These are phyloP conservation scores for Gnathonemus longibarbis DNA, from an alignment of 2,113 vertebrate genomes.

Conservation along the genomic window DNA sequence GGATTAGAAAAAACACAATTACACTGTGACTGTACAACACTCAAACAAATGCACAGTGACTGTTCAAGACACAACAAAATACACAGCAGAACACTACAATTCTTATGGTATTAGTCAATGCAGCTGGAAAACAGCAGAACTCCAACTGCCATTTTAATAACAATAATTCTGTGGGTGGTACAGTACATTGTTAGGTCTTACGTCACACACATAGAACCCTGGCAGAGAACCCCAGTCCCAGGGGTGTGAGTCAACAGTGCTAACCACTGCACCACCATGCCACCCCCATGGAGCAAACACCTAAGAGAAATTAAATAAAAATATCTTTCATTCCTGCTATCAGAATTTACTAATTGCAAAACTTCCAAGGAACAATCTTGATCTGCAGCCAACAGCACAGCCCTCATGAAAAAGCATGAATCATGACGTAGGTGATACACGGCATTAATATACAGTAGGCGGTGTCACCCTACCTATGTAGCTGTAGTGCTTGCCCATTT, in stretches of 20 bases:
- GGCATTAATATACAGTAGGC: neutral
- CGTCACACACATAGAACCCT: neutral
- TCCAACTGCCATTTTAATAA: neutral
- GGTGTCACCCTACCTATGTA: slow-evolving; percentile 54
- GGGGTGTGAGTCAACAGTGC: neutral
- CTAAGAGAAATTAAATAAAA: neutral
- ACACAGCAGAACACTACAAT: neutral
- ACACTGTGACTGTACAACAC: neutral
- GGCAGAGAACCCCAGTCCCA: neutral
- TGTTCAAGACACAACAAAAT: neutral
- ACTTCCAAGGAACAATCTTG: neutral
- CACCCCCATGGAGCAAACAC: neutral
- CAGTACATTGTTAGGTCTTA: neutral
- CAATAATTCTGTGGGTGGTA: neutral
- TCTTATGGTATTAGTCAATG: too few species aligned
- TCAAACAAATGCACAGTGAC: neutral
- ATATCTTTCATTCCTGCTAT: neutral
- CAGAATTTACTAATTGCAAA: neutral
- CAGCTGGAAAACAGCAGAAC: neutral
- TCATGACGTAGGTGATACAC: neutral
- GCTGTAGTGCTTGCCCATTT: slow-evolving; percentile 38
- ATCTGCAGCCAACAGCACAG: neutral
- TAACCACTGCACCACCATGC: neutral
- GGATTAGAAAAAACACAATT: neutral
- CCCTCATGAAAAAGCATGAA: neutral